A percentile compares a stretch with the other conserved stretches of the same genome.
These are phyloP conservation scores for Pyrocephalus nanus DNA, from an alignment of 2,797 vertebrate species.

Conservation along the genomic window DNA sequence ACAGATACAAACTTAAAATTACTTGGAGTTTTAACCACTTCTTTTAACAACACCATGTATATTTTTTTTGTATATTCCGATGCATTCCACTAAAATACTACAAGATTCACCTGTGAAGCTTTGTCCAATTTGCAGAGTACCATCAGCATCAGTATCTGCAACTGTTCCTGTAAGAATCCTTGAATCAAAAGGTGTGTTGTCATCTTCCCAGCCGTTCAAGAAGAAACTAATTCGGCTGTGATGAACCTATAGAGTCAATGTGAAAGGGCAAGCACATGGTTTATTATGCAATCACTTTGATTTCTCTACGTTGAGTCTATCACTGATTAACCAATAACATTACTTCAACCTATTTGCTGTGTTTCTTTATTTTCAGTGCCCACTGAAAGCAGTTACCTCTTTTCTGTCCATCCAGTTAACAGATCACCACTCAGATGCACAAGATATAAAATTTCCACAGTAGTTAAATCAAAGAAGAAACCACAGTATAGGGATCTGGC, in stretches of 20 bases:
- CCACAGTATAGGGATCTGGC: not conserved
- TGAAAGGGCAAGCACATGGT: not conserved
- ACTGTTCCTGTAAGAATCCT: slow-evolving; percentile 77
- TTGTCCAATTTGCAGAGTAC: slow-evolving; percentile 81
- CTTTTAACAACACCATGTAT: not conserved
- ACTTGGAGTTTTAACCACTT: too few species aligned
- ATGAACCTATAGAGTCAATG: slow-evolving; percentile 80
- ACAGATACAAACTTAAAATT: not conserved
- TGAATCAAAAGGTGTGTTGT: slow-evolving; percentile 84
- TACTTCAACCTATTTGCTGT: not conserved
- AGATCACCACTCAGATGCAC: not conserved
- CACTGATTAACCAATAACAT: not conserved
- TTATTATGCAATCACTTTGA: not conserved
- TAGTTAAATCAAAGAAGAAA: not conserved
- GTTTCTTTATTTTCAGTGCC: not conserved
- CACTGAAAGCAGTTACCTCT: not conserved
- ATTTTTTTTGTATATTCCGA: not conserved
- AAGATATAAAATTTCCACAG: not conserved
- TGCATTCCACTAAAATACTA: not conserved
- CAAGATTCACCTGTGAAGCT: slow-evolving; percentile 82
- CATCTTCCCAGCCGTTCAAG: slow-evolving; percentile 88
- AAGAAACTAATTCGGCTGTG: slow-evolving; percentile 85
- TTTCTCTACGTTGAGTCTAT: not conserved
- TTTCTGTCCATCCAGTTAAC: not conserved
- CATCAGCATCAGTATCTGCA: slow-evolving; percentile 72